Evolutionary conservation across 2,797 vertebrate species (phyloP).

Genomic region (Hirundo rustica): DNA sequence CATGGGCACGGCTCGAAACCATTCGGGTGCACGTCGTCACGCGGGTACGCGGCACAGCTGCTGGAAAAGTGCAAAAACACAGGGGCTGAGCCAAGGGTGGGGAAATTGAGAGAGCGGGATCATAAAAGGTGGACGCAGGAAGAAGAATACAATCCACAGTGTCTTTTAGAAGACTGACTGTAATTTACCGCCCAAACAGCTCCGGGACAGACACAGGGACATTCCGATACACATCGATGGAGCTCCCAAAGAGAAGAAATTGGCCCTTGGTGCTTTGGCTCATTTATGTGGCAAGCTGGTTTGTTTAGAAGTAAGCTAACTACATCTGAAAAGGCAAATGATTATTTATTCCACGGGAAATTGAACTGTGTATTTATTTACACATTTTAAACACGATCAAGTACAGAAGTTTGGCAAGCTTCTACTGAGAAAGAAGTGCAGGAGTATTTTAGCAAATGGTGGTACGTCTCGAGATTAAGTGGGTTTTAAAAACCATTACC

Average conservation of each 20-base stretch:
- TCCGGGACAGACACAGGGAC: background rate
- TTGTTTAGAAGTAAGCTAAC: constrained; percentile 52
- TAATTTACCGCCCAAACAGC: background rate
- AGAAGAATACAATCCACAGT: background rate
- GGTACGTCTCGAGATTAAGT: constrained; percentile 52
- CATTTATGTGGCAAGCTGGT: constrained; percentile 1
- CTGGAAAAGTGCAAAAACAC: background rate
- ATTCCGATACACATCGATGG: background rate
- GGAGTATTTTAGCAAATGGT: constrained; percentile 66
- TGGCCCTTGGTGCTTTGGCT: background rate
- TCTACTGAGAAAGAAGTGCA: constrained; percentile 47
- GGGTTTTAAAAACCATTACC: constrained; percentile 57
- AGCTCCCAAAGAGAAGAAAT: background rate
- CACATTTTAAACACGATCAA: constrained; percentile 59
- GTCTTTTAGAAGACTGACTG: background rate
- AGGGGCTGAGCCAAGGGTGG: background rate
- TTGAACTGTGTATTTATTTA: constrained; percentile 62
- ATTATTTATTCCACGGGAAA: constrained; percentile 68
- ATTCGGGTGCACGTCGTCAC: fast-evolving
- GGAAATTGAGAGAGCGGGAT: background rate
- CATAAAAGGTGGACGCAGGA: background rate
- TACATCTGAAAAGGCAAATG: constrained; percentile 38
- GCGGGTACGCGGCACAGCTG: fast-evolving
- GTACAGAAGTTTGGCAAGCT: constrained; percentile 63
- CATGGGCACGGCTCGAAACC: background rate